phyloP scores from a whole-genome alignment of 2,888 invertebrate species.

The Calliscelio sp. region DNA sequence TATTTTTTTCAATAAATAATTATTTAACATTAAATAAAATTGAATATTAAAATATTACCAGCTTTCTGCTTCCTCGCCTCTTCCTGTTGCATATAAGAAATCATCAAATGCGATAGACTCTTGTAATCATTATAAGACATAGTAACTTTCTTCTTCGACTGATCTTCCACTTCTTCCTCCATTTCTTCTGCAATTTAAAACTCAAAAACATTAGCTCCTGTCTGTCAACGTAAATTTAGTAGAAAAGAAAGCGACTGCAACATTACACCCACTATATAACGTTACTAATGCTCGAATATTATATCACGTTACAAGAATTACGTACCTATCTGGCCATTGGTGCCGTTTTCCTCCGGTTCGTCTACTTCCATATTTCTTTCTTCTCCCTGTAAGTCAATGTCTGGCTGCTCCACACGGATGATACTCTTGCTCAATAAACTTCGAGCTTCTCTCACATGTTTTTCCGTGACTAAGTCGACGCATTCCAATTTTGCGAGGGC shows the following conservation, averaged over 20 bases:
- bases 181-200: too few species aligned
- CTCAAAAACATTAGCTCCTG: too few species aligned
- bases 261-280: constrained; percentile 8
- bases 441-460: constrained; percentile 97
- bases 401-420: constrained; percentile 98
- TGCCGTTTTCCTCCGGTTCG: constrained; percentile 79
- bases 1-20: too few species aligned
- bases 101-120: too few species aligned
- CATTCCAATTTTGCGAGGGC: constrained; percentile 99
- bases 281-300: constrained; percentile 42
- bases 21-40: too few species aligned
- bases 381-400: constrained; percentile 96
- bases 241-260: constrained; percentile 33
- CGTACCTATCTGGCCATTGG: constrained; percentile 14
- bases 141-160: too few species aligned
- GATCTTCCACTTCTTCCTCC: too few species aligned
- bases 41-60: too few species aligned
- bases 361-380: constrained; percentile 86
- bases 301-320: constrained; percentile 18
- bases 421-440: constrained; percentile 97
- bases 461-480: constrained; percentile 93
- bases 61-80: too few species aligned
- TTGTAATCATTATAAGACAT: too few species aligned
- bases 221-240: too few species aligned
- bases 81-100: too few species aligned